A percentile compares a stretch with the other conserved stretches of the same genome.
Conservation (phyloP, 2,888 invertebrate genomes). For the Drosophila subquinaria region DNA sequence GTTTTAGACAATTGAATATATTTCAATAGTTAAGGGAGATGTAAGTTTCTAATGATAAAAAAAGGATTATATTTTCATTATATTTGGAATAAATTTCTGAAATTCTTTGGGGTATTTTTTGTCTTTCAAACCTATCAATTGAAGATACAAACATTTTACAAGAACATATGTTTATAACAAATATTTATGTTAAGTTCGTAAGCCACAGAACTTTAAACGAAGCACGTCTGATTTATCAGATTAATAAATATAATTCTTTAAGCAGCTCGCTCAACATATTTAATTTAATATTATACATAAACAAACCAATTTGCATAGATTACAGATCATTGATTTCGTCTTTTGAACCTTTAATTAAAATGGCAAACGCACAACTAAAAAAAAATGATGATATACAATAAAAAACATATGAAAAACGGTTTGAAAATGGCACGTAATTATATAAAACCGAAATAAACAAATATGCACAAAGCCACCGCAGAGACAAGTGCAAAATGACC, state of each 20-base stretch:
- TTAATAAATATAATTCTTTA: slow-evolving; percentile 5
- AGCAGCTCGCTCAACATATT: neutral
- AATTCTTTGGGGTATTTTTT: no score
- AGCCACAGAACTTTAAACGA: neutral
- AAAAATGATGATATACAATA: slow-evolving; percentile 7
- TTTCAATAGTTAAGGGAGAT: neutral
- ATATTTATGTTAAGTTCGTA: neutral
- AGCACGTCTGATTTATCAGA: neutral
- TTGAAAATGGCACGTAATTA: slow-evolving; percentile 26
- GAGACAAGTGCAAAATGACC: slow-evolving; percentile 15
- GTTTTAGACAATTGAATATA: neutral
- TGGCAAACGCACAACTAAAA: slow-evolving; percentile 1
- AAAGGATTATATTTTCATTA: no score
- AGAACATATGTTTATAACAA: neutral
- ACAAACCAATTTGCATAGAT: slow-evolving; percentile 12
- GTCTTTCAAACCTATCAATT: no score
- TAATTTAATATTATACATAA: slow-evolving; percentile 1
- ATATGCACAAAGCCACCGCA: slow-evolving; percentile 25
- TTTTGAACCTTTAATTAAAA: slow-evolving; percentile 37
- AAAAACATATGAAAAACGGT: slow-evolving; percentile 6
- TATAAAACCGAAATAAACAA: slow-evolving; percentile 1
- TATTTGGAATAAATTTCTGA: no score
- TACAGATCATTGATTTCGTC: neutral
- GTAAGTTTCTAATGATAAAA: no score
- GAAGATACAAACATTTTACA: neutral